Percentiles rank a stretch among this genome's conserved stretches.
These are phyloP conservation scores for Coptodon bakossiorum DNA, from an alignment of 2,113 vertebrate species.

Conservation along the genomic window DNA sequence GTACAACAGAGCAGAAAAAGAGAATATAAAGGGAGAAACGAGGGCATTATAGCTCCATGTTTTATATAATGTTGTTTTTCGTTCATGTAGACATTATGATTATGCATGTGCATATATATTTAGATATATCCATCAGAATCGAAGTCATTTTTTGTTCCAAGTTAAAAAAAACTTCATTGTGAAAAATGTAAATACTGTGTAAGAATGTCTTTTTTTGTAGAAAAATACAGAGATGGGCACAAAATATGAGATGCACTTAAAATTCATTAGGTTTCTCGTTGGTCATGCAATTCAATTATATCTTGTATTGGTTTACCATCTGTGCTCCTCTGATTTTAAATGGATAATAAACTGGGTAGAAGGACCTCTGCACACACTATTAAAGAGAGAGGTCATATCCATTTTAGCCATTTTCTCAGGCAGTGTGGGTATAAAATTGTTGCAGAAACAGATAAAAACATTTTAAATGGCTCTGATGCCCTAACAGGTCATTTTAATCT, in stretches of 20 bases:
- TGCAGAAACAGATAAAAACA: background rate
- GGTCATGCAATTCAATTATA: background rate
- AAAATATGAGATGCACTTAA: background rate
- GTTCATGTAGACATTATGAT: background rate
- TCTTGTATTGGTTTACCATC: background rate
- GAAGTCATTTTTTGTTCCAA: background rate
- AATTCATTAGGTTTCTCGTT: background rate
- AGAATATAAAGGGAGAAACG: background rate
- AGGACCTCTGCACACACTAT: background rate
- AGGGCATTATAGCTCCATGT: background rate
- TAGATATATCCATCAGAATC: background rate
- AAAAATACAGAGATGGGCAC: background rate
- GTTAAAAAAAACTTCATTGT: background rate
- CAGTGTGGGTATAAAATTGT: background rate
- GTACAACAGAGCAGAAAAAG: background rate
- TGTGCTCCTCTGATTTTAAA: background rate
- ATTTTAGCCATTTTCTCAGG: background rate
- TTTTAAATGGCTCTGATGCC: background rate
- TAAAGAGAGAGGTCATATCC: background rate
- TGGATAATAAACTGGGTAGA: background rate
- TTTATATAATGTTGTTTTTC: background rate
- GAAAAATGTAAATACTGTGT: background rate
- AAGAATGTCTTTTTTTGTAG: background rate
- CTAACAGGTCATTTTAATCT: background rate
- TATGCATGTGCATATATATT: background rate